Base-by-base conservation (phyloP, 2,797 vertebrate genomes). In the Hippopotamyrus pictus region DNA sequence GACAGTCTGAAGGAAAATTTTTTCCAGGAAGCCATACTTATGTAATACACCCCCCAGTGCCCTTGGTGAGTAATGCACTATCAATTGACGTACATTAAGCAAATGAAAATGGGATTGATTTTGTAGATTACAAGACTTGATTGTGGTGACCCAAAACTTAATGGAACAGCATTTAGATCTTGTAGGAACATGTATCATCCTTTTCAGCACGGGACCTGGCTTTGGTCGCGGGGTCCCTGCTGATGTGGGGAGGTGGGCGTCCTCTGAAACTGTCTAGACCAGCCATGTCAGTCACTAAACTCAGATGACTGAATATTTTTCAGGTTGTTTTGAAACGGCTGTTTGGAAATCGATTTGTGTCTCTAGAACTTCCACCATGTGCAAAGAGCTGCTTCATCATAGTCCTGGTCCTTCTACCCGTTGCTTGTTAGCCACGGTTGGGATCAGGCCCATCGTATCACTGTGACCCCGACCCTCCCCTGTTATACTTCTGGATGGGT, bases 51-150 rank as follows among this genome's bases (percentile, higher is more conserved):
- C 82, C 82, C 44, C 88, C 89, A 86, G 88, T 85, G 89, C 88
- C 90, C 89, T 82, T 85, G 73, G 90, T 93, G 92, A 93, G 91
- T 93, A 93, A 92, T 92, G 90, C 90, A 89, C 90, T 88, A 88
- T 92, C 91, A 89, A 92, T 92, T 91, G 91, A 91, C 91, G 91
- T 92, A 44, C 93, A 94, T 94, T 93, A 93, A 92, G 92, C 92
- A 92, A 94, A 94, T 94, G 88, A 93, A 94, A 94, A 91, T 89
- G 90, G 91, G 91, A 93, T 94, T 93, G 92, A 93, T 93, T 91
- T 90, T 53, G 88, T 53, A 89, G 92, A 93, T 92, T 91, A 90
- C 91, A 87, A 86, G 91, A 91, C 91, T 86, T 91, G 91, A 92
- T 93, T 93, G 89, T 91, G 91, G 92, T 92, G 93, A 94, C 93